phyloP scores from a whole-genome alignment of 2,113 vertebrate species.

The Hydropotes inermis region DNA sequence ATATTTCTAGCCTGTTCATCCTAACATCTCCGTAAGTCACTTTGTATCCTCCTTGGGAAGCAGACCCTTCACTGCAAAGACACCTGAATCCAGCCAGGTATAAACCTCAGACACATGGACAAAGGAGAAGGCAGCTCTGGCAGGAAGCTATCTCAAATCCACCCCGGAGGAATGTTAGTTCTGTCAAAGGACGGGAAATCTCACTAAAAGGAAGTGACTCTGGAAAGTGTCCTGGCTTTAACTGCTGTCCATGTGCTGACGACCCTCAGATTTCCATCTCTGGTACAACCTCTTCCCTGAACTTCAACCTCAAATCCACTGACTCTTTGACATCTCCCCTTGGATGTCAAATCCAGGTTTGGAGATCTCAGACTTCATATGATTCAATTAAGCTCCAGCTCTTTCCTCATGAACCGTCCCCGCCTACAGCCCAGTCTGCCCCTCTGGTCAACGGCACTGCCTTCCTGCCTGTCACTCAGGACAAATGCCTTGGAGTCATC shows the following conservation, averaged over 20 bases:
- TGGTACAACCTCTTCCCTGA: not conserved
- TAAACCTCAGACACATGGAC: not conserved
- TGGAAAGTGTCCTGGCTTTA: not conserved
- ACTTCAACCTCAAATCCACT: not conserved
- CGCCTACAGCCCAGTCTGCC: accelerated
- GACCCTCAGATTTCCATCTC: not conserved
- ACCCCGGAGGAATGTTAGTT: not conserved
- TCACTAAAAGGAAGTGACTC: not conserved
- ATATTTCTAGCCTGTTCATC: not conserved
- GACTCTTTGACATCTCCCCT: not conserved
- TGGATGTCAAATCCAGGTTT: not conserved
- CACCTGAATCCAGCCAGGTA: not conserved
- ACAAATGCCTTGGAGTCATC: not conserved
- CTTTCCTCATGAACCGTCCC: not conserved
- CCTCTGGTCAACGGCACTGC: not conserved
- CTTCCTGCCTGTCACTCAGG: not conserved
- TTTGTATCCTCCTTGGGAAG: not conserved
- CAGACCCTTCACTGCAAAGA: not conserved
- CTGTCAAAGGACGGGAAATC: not conserved
- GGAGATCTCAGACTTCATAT: not conserved
- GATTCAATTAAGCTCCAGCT: not conserved
- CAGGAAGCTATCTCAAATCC: not conserved
- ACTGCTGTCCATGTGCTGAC: not conserved
- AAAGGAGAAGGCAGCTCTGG: not conserved
- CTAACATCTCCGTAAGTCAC: not conserved